These are phyloP conservation scores for Drosophila vallismaia DNA, from an alignment of 2,888 invertebrate species.

Conservation along the genomic window DNA sequence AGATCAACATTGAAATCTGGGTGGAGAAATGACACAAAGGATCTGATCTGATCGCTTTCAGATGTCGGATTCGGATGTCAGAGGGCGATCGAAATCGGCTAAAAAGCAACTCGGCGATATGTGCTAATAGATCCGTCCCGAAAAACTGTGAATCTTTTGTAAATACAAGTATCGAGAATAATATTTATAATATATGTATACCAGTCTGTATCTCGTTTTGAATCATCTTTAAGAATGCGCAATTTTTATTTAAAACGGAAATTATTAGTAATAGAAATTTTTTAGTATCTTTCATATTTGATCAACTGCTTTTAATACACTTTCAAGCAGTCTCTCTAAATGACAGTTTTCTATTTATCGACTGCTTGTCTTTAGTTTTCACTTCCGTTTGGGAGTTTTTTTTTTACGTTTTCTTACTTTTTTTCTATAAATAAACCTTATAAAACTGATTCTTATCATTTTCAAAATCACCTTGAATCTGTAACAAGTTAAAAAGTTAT, in stretches of 20 bases:
- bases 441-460: conserved; percentile 34
- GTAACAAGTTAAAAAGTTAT: conserved; percentile 52
- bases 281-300: background rate
- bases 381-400: conserved; percentile 28
- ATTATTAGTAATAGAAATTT: conserved; percentile 5
- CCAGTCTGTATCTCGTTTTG: background rate
- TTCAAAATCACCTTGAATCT: conserved; percentile 62
- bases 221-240: conserved; percentile 28
- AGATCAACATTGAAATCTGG: conserved; percentile 35
- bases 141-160: conserved; percentile 43
- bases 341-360: background rate
- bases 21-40: conserved; percentile 24
- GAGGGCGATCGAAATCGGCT: conserved; percentile 4
- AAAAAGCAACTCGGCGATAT: conserved; percentile 23
- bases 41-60: conserved; percentile 7
- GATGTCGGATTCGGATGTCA: no score
- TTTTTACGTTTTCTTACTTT: background rate
- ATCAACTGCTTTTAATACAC: background rate
- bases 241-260: conserved; percentile 25
- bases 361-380: conserved; percentile 4
- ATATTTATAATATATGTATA: no score
- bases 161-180: conserved; percentile 28
- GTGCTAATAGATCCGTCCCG: conserved; percentile 44
- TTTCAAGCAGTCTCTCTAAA: background rate
- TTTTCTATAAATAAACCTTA: conserved; percentile 28